Base-by-base conservation (phyloP, 2,113 vertebrate species). In the Calyptomena viridis region DNA sequence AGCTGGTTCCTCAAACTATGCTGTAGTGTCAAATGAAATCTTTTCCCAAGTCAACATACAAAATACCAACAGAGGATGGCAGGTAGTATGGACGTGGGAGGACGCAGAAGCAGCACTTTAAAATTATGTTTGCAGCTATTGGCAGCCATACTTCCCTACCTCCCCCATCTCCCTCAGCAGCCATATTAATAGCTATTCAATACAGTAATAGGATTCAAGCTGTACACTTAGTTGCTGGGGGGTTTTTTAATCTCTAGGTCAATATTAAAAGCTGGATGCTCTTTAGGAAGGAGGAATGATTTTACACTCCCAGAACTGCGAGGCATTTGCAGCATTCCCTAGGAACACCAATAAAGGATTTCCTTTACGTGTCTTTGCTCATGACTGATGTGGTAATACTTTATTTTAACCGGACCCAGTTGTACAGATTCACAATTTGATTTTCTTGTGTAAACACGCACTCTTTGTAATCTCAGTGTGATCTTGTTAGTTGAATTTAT, bases 211-310 rank as follows among this genome's bases (percentile, higher is more conserved):
- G 83, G 72, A 95, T 95, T 63, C 76, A 90, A 90, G 46, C 72
- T 71, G 28, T 24, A 78, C 44, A 47, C 73, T 94, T 86, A 25
- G 68, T 92, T 82, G 78, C 47, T 77, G 62, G 49, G 23, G 46
- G 13, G 87, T 93, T 93, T 95, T 95, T 89, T 42, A 88, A 95
- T 77, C 67, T 93, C 63, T 72, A 4, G 5, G 84, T 93, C 94
- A 96, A 95, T 96, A 92, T 72, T 90, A 94, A 96, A 96, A 96
- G 85, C 93, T 72, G 66, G 78, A 71, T 89, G 59, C 64, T 81
- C 47, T 94, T 94, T 92, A 86, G 76, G 56, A 71, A 50, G 23
- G 6, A 93, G 28, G 24, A 96, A 95, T 78, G 63, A 84, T 92
- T 85, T 81, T 93, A 83, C 80, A 68, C 58, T 75, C 90, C 59